Percentiles rank a stretch among this genome's conserved stretches.
These are phyloP conservation scores for Coregonus ussuriensis DNA, from an alignment of 2,797 vertebrate genomes.

Conservation along the genomic window DNA sequence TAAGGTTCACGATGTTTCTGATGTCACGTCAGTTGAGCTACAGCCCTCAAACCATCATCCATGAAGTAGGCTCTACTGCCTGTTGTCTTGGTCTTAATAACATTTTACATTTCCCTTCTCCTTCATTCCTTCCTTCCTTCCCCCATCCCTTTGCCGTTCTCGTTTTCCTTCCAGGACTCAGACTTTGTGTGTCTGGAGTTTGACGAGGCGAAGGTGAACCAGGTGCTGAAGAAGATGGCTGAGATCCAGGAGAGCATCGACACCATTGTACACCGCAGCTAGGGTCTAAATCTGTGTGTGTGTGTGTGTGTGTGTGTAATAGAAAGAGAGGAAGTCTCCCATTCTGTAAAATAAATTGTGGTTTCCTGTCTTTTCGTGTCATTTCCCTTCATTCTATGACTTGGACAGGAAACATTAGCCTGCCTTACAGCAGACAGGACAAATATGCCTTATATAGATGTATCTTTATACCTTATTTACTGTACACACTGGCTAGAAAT, in stretches of 20 bases:
- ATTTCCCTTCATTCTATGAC: background rate
- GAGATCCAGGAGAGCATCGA: constrained; percentile 89
- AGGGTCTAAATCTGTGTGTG: constrained; percentile 33
- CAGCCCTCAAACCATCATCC: background rate
- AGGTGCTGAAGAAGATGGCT: constrained; percentile 87
- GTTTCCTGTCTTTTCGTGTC: background rate
- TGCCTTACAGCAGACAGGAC: background rate
- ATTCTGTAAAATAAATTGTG: background rate
- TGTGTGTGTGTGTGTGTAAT: too few relatives aligned
- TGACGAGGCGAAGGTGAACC: constrained; percentile 84
- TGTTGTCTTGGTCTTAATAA: background rate
- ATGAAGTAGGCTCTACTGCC: background rate
- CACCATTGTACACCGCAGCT: constrained; percentile 77
- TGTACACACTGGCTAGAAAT: background rate
- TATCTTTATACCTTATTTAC: background rate
- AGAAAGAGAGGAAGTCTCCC: background rate
- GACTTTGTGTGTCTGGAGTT: constrained; percentile 93
- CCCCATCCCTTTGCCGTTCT: too few relatives aligned
- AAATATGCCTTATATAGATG: background rate
- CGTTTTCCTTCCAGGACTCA: constrained; percentile 77
- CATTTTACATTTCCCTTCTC: background rate
- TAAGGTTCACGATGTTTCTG: too few relatives aligned
- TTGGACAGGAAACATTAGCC: background rate
- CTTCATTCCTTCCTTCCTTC: too few relatives aligned
- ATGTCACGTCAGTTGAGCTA: background rate